phyloP scores from a whole-genome alignment of 2,888 invertebrate genomes.

The Smittia sp. region DNA sequence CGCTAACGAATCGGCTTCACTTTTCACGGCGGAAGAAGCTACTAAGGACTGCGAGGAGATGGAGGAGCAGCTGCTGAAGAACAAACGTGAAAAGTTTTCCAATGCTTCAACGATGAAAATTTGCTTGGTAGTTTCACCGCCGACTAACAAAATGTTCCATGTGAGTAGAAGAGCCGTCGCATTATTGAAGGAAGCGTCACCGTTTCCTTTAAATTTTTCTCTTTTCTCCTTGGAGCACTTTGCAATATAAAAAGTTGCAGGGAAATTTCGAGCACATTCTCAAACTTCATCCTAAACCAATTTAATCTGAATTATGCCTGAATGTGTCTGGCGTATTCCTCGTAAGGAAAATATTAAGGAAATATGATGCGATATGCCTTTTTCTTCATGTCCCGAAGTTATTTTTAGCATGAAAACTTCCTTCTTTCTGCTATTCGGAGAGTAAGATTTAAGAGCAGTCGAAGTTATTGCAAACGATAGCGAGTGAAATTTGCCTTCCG shows the following conservation, averaged over 20 bases:
- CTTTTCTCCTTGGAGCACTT: neutral
- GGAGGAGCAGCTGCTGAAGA: constrained; percentile 31
- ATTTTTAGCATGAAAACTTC: no score
- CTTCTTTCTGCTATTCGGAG: no score
- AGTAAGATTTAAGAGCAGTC: no score
- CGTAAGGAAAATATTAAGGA: no score
- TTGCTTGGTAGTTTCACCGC: constrained; percentile 70
- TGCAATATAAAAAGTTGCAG: neutral
- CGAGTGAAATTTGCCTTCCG: no score
- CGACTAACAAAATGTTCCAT: constrained; percentile 53
- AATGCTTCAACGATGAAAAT: constrained; percentile 69
- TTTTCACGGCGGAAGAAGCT: neutral
- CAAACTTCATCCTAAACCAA: neutral
- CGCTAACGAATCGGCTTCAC: constrained; percentile 1
- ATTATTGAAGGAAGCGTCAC: no score
- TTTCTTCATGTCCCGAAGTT: no score
- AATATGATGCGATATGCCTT: no score
- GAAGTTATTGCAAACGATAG: no score
- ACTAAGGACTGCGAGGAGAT: neutral
- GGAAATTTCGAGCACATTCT: neutral
- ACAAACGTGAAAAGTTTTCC: constrained; percentile 65
- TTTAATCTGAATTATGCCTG: neutral
- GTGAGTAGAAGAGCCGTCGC: constrained; percentile 47
- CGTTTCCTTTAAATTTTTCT: neutral
- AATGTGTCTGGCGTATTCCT: no score